Conservation (phyloP, 2,797 vertebrate species). For the Moxostoma hubbsi region DNA sequence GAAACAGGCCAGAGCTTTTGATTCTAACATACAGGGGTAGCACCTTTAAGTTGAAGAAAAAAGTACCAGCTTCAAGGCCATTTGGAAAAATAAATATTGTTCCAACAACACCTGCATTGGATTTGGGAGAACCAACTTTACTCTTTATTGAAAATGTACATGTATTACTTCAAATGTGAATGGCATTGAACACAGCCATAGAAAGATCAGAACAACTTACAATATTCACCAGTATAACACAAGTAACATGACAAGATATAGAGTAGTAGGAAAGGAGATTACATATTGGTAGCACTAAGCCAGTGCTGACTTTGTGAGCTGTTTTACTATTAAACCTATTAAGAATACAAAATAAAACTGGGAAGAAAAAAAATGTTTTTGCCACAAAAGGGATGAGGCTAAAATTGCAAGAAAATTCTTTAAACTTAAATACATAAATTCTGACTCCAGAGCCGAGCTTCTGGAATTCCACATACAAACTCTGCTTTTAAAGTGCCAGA, state of each 20-base stretch:
- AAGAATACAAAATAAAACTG: conserved; percentile 74
- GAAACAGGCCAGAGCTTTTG: no score
- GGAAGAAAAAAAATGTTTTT: conserved; percentile 65
- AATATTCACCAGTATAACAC: conserved; percentile 77
- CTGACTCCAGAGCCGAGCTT: conserved; percentile 64
- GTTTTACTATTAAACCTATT: conserved; percentile 64
- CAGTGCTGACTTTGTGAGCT: conserved; percentile 61
- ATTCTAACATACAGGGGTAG: no score
- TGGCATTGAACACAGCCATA: conserved; percentile 96
- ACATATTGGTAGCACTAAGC: conserved; percentile 71
- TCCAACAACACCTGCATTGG: conserved; percentile 46
- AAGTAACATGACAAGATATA: conserved; percentile 79
- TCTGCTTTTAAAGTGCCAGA: conserved; percentile 67
- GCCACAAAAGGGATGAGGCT: conserved; percentile 73
- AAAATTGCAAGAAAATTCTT: conserved; percentile 91
- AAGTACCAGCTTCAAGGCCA: not conserved
- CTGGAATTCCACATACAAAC: conserved; percentile 72
- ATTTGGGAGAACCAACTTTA: conserved; percentile 75
- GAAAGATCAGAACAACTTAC: conserved; percentile 84
- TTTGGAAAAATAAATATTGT: conserved; percentile 37
- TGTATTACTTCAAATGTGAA: conserved; percentile 84
- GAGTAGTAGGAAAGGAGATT: conserved; percentile 67
- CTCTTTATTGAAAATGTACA: conserved; percentile 96
- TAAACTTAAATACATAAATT: conserved; percentile 83
- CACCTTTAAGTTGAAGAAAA: not conserved